phyloP scores from a whole-genome alignment of 2,797 vertebrate genomes.

The Phalloptychus januarius region DNA sequence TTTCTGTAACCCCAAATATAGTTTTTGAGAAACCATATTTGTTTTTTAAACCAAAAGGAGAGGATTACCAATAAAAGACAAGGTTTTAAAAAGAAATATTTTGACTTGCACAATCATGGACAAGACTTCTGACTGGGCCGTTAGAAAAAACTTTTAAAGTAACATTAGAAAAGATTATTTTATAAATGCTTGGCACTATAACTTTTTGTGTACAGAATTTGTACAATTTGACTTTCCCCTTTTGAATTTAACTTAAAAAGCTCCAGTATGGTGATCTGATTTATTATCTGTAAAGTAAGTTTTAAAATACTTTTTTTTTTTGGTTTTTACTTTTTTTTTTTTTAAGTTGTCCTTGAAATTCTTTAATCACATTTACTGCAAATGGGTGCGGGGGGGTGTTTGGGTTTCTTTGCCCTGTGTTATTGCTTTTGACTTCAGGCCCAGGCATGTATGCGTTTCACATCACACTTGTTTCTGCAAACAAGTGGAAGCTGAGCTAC shows the following conservation, averaged over 20 bases:
- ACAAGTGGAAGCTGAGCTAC: not conserved
- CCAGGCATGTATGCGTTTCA: not conserved
- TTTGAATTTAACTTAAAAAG: not conserved
- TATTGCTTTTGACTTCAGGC: not conserved
- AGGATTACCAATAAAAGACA: not conserved
- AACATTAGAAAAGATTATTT: not conserved
- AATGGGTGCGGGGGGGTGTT: not conserved
- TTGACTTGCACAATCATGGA: not conserved
- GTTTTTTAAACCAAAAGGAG: not conserved
- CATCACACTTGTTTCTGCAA: not conserved
- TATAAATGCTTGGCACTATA: not conserved
- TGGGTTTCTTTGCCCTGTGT: too few species aligned
- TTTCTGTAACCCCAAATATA: not conserved
- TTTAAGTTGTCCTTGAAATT: conserved; percentile 1
- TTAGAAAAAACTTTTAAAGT: not conserved
- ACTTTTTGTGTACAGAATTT: not conserved
- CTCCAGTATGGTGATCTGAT: not conserved
- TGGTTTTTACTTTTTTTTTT: not conserved
- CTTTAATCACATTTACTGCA: not conserved
- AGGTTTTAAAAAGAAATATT: not conserved
- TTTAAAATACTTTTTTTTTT: not conserved
- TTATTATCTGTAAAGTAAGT: not conserved
- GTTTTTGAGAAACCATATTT: too few species aligned
- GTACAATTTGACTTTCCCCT: not conserved
- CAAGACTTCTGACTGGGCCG: not conserved